Base-by-base conservation (phyloP, 2,888 invertebrate genomes). In the Branchipolynoe longqiensis region DNA sequence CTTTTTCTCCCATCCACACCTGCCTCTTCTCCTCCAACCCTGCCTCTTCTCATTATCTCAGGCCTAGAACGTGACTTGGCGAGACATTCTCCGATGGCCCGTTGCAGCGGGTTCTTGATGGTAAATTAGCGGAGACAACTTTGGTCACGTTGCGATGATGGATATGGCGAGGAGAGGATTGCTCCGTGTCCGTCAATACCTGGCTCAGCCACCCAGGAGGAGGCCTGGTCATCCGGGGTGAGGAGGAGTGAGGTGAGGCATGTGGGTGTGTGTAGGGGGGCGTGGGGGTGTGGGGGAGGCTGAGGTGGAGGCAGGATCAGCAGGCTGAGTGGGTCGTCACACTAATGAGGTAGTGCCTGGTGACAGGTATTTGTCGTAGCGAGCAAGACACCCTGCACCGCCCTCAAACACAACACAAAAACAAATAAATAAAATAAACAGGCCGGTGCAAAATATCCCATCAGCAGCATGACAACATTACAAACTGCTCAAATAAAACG, bases 41-140 rank as follows among this genome's bases (percentile, higher is more conserved):
- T 33, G 18, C 69, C 25, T 69, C 69, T 69, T 22, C 69, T 69
- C 69, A 69, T 69, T 69, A 69, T 69, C 69, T 69, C 33, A 6
- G 69, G 69, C 18, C 38, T n/a, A 22, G 38, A 33, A 38, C 69
- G 69, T 33, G 69, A 69, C 69, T 69, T 69, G 8, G 38, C 36
- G 69, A 69, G 69, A 31, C 69, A 33, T n/a, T n/a, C 38, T 69
- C 38, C 25, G 69, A 18, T 18, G 69, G 36, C 36, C 22, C 36
- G 69, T 36, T 33, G 12, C 8, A n/a, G 14, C 36, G 18, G 69
- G 33, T 33, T 69, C 69, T 69, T 69, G 38, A 69, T 69, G 38
- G 36, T 38, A 69, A 69, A 69, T 69, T 69, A 69, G 69, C 69
- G 69, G 36, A 33, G 33, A 33, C 69, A 69, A 69, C 69, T 69